phyloP scores from a whole-genome alignment of 1,140 invertebrate genomes.

The Dinothrombium tinctorium region DNA sequence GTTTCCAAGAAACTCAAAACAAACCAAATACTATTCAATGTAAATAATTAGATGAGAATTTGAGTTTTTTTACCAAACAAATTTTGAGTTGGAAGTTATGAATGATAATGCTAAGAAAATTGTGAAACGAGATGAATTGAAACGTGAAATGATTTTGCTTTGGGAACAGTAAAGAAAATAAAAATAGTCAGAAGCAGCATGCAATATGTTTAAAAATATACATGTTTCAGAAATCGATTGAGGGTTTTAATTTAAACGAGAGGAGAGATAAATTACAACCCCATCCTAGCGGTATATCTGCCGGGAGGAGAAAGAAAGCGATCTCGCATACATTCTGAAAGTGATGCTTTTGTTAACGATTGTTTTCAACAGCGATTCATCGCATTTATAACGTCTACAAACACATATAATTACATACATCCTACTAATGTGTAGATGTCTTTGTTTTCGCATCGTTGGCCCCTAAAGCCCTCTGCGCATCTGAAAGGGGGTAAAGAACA shows the following conservation, averaged over 20 bases:
- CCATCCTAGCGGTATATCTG: neutral
- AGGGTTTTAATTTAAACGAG: neutral
- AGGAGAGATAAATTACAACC: neutral
- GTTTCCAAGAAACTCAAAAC: no score
- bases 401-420: no score
- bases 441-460: conserved; percentile 56
- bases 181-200: no score
- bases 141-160: no score
- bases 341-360: conserved; percentile 63
- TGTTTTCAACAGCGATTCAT: no score
- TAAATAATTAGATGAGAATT: no score
- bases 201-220: no score
- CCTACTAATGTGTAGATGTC: conserved; percentile 31
- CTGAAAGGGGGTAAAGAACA: conserved; percentile 29
- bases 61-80: no score
- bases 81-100: no score
- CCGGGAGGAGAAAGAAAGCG: neutral
- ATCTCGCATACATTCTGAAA: conserved; percentile 32
- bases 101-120: neutral
- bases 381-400: no score
- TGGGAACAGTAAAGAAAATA: no score
- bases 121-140: neutral
- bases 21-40: no score
- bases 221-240: neutral
- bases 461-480: conserved; percentile 55